phyloP scores from a whole-genome alignment of 2,113 vertebrate species.

The Centropus unirufus region DNA sequence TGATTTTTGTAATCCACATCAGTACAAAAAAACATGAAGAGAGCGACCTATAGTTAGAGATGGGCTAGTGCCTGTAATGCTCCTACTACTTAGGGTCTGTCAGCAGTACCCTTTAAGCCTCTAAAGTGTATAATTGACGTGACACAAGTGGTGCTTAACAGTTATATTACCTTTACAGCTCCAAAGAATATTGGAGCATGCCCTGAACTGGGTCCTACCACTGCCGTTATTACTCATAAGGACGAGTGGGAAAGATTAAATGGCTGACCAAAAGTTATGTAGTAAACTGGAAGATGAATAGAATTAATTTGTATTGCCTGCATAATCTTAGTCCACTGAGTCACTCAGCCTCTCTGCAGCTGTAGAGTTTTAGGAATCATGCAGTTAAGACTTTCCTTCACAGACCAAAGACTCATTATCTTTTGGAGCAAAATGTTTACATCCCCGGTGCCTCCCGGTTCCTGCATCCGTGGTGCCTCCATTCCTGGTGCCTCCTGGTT shows the following conservation, averaged over 20 bases:
- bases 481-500: too few relatives aligned
- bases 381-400: background rate
- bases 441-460: too few relatives aligned
- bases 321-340: background rate
- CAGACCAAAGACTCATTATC: background rate
- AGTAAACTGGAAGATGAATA: background rate
- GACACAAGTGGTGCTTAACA: background rate
- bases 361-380: background rate
- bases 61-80: background rate
- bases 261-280: background rate
- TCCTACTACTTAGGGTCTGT: background rate
- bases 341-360: background rate
- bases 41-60: background rate
- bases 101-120: background rate
- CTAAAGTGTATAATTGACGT: background rate
- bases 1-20: background rate
- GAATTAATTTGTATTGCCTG: background rate
- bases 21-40: background rate
- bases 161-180: background rate
- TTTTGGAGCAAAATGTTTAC: background rate
- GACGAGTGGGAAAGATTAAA: background rate
- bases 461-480: too few relatives aligned
- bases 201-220: background rate
- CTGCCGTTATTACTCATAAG: background rate
- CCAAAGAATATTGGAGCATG: background rate